Conservation (phyloP, 1,140 invertebrate species). For the Hylyphantes graminicola region DNA sequence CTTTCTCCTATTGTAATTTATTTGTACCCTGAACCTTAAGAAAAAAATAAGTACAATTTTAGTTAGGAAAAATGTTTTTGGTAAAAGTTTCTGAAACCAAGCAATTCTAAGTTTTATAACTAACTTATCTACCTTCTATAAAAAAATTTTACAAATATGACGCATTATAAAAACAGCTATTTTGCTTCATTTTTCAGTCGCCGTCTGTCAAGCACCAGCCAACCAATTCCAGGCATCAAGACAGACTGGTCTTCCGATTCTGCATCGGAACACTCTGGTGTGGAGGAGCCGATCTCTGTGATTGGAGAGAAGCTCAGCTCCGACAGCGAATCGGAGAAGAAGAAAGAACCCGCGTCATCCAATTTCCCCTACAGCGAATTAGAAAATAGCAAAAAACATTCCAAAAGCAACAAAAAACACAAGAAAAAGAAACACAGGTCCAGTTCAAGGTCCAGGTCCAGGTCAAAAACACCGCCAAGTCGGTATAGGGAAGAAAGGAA, state of each 20-base stretch:
- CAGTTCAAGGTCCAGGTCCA: constrained; percentile 9
- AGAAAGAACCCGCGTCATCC: background rate
- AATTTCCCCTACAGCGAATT: no score
- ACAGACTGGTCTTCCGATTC: constrained; percentile 2
- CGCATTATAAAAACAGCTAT: no score
- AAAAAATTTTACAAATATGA: no score
- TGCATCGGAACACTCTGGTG: constrained; percentile 6
- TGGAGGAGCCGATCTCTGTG: constrained; percentile 36
- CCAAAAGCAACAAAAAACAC: background rate
- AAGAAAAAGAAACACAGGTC: constrained; percentile 20
- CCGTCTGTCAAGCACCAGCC: background rate
- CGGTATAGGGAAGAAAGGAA: constrained; percentile 23
- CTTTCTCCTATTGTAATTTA: no score
- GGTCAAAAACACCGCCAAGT: constrained; percentile 17
- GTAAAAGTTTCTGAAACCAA: no score
- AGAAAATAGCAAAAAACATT: background rate
- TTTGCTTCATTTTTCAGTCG: background rate
- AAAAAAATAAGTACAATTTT: no score
- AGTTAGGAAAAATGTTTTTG: no score
- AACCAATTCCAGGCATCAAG: background rate
- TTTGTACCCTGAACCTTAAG: no score
- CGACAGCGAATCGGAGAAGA: background rate
- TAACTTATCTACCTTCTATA: no score
- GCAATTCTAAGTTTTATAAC: no score
- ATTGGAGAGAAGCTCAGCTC: constrained; percentile 13